phyloP scores from a whole-genome alignment of 2,113 vertebrate species.

The Illadopsis cleaveri region DNA sequence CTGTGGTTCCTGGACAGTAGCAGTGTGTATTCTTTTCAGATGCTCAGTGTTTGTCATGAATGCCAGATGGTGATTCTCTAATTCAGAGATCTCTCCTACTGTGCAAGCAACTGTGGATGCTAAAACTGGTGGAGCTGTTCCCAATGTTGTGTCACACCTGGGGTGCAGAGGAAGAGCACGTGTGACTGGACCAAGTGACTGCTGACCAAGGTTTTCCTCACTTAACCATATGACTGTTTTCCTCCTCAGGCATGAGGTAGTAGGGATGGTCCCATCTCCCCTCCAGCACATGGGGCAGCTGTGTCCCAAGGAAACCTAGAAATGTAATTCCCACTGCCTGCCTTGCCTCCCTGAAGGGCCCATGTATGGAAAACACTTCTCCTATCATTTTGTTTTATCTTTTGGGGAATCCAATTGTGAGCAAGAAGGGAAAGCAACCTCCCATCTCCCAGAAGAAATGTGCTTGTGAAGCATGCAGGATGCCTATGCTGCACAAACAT shows the following conservation, averaged over 20 bases:
- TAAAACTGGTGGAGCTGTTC: neutral
- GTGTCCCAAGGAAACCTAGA: neutral
- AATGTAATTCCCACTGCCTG: neutral
- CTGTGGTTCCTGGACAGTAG: constrained; percentile 60
- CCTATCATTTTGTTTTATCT: neutral
- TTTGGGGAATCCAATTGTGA: neutral
- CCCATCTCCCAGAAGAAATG: neutral
- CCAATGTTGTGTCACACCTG: neutral
- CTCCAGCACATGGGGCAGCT: neutral
- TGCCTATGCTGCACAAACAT: neutral
- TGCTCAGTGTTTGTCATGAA: neutral
- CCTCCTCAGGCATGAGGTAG: neutral
- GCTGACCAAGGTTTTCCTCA: neutral
- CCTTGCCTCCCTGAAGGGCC: neutral
- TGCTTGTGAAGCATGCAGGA: neutral
- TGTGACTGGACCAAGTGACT: neutral
- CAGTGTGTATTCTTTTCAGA: constrained; percentile 1
- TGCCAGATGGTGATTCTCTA: neutral
- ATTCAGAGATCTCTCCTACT: neutral
- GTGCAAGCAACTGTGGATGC: neutral
- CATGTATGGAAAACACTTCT: rapidly evolving
- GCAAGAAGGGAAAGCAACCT: neutral
- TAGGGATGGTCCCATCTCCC: neutral
- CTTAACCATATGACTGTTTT: neutral
- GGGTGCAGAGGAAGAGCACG: neutral